A percentile compares a stretch with the other conserved stretches of the same genome.
These are phyloP conservation scores for Trissoscelio sp. DNA, from an alignment of 2,888 invertebrate species.

Conservation along the genomic window DNA sequence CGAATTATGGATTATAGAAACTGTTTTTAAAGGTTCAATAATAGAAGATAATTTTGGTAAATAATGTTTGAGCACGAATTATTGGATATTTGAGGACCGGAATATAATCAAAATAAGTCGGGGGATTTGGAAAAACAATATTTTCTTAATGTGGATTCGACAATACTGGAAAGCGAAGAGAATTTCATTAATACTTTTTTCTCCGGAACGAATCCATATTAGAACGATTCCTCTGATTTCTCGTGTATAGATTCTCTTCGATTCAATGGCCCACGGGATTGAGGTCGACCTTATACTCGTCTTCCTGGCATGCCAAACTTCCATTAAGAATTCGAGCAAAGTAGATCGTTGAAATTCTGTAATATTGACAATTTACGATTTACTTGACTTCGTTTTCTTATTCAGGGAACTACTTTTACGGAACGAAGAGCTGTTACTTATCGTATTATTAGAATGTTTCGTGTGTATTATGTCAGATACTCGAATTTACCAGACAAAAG, in stretches of 20 bases:
- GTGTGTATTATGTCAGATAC: constrained; percentile 16
- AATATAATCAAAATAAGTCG: constrained; percentile 15
- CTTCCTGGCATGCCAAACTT: constrained; percentile 73
- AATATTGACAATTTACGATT: constrained; percentile 71
- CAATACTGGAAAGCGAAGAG: constrained; percentile 46
- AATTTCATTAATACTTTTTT: constrained; percentile 69
- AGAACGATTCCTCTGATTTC: constrained; percentile 68
- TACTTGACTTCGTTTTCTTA: constrained; percentile 64
- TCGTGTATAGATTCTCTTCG: constrained; percentile 64
- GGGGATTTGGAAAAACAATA: constrained; percentile 55
- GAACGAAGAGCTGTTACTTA: constrained; percentile 41
- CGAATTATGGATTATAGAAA: not conserved
- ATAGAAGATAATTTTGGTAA: constrained; percentile 12
- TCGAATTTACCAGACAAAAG: constrained; percentile 3
- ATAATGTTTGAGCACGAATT: constrained; percentile 38
- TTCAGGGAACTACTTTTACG: constrained; percentile 48
- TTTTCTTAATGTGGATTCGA: constrained; percentile 59
- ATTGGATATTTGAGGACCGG: constrained; percentile 27
- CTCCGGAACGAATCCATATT: constrained; percentile 63
- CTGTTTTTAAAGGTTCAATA: not conserved
- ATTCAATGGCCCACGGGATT: constrained; percentile 73
- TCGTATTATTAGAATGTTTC: constrained; percentile 48
- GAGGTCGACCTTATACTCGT: constrained; percentile 73
- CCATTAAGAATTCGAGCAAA: constrained; percentile 78
- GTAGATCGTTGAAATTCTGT: constrained; percentile 74